Conservation (phyloP, 2,113 vertebrate species). For the Eulemur rufifrons region DNA sequence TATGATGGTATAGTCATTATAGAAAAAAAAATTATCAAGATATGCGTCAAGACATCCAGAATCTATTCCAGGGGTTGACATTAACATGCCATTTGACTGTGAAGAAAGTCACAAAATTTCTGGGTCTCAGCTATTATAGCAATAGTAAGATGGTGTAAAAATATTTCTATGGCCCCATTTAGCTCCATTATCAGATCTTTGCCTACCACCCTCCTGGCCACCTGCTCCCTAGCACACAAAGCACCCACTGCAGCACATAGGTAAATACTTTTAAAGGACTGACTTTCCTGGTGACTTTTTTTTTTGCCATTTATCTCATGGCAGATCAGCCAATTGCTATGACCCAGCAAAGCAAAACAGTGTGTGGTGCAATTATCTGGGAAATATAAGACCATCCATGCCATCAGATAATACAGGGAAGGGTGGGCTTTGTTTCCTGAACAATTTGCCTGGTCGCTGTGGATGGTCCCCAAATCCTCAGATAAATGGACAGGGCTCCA, state of each 20-base stretch:
- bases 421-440: conserved; percentile 75
- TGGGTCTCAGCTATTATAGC: not conserved
- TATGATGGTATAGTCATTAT: not conserved
- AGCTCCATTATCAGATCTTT: conserved; percentile 3
- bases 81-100: not conserved
- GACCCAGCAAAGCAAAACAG: conserved; percentile 72
- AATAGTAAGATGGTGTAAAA: not conserved
- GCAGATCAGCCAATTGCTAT: conserved; percentile 68
- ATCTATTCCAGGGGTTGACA: not conserved
- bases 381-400: conserved; percentile 74
- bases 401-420: conserved; percentile 74
- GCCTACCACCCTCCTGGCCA: not conserved
- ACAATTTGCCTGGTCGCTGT: conserved; percentile 60
- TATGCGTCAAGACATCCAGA: not conserved
- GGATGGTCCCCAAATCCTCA: conserved; percentile 72
- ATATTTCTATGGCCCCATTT: conserved; percentile 13
- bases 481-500: conserved; percentile 67
- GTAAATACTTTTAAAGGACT: conserved; percentile 57
- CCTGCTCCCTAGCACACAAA: conserved; percentile 42
- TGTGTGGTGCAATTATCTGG: conserved; percentile 76
- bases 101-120: conserved; percentile 13
- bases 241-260: conserved; percentile 33
- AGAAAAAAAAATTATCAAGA: not conserved
- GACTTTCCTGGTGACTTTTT: conserved; percentile 45
- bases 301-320: conserved; percentile 57